phyloP scores from a whole-genome alignment of 2,113 vertebrate genomes.

The Elephantulus edwardii region DNA sequence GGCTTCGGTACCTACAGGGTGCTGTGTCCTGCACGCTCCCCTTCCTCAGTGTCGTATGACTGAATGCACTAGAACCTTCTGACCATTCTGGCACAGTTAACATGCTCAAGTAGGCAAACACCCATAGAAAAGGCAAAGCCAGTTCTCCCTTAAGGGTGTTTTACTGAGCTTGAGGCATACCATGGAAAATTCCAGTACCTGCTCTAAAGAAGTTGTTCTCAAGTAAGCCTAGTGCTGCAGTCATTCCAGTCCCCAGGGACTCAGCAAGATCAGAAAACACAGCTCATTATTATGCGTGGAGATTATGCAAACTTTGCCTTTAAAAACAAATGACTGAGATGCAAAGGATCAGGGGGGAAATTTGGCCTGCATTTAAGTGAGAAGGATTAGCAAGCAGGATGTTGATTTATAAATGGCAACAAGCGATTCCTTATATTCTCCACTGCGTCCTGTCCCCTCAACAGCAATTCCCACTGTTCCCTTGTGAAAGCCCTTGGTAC shows the following conservation, averaged over 20 bases:
- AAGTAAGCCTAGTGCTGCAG: constrained; percentile 49
- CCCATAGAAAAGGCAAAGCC: constrained; percentile 75
- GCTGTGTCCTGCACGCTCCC: too few relatives aligned
- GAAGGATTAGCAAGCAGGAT: constrained; percentile 91
- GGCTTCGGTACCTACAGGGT: rapidly evolving
- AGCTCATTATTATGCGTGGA: constrained; percentile 82
- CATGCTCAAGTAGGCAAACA: constrained; percentile 60
- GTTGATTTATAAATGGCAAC: constrained; percentile 94
- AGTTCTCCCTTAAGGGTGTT: constrained; percentile 45
- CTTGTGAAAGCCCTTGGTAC: constrained; percentile 93
- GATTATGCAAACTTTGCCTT: constrained; percentile 86
- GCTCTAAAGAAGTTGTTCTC: constrained; percentile 77
- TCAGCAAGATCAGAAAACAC: constrained; percentile 84
- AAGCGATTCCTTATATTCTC: constrained; percentile 91
- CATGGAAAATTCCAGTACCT: constrained; percentile 76
- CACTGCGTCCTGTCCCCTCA: constrained; percentile 87
- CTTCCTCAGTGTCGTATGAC: too few relatives aligned
- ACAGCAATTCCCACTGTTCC: constrained; percentile 88
- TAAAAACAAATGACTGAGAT: constrained; percentile 83
- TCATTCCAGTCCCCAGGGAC: constrained; percentile 79
- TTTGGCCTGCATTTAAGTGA: constrained; percentile 91
- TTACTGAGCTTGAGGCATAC: background rate
- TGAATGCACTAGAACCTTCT: rapidly evolving
- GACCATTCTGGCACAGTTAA: constrained; percentile 45
- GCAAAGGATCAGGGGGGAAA: constrained; percentile 86